Conservation (phyloP, 1,140 invertebrate genomes). For the Anthonomus grandis region DNA sequence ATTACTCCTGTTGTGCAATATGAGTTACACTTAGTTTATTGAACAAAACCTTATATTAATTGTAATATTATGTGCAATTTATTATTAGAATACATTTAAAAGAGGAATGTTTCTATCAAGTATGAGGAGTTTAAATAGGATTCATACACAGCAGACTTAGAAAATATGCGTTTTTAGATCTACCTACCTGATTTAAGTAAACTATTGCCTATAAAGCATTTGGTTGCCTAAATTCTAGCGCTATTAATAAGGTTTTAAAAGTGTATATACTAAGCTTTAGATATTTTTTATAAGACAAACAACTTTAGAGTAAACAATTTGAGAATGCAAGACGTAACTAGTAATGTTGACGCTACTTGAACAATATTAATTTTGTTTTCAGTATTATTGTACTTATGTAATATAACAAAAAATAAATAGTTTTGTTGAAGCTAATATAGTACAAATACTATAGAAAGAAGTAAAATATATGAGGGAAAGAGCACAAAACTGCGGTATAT, state of each 20-base stretch:
- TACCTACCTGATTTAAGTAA: too few relatives aligned
- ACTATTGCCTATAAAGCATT: constrained; percentile 13
- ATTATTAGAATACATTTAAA: too few relatives aligned
- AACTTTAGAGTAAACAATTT: constrained; percentile 17
- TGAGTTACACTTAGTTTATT: too few relatives aligned
- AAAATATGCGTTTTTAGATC: too few relatives aligned
- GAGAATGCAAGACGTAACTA: constrained; percentile 14
- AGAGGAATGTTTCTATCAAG: too few relatives aligned
- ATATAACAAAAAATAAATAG: not conserved
- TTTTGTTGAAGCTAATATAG: constrained; percentile 22
- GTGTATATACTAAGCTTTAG: constrained; percentile 25
- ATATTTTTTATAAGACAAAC: constrained; percentile 27
- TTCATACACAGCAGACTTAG: too few relatives aligned
- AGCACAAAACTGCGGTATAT: constrained; percentile 17
- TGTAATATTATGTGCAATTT: too few relatives aligned
- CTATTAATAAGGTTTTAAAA: constrained; percentile 10
- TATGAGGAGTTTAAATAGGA: too few relatives aligned
- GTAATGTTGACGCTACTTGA: too few relatives aligned
- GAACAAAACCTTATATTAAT: too few relatives aligned
- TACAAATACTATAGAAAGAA: constrained; percentile 16
- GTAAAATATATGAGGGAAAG: not conserved
- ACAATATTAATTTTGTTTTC: too few relatives aligned
- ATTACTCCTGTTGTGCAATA: too few relatives aligned
- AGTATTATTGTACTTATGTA: constrained; percentile 6
- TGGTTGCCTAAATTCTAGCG: constrained; percentile 25